Conservation (phyloP, 1,140 invertebrate species). For the Pollicipes pollicipes region DNA sequence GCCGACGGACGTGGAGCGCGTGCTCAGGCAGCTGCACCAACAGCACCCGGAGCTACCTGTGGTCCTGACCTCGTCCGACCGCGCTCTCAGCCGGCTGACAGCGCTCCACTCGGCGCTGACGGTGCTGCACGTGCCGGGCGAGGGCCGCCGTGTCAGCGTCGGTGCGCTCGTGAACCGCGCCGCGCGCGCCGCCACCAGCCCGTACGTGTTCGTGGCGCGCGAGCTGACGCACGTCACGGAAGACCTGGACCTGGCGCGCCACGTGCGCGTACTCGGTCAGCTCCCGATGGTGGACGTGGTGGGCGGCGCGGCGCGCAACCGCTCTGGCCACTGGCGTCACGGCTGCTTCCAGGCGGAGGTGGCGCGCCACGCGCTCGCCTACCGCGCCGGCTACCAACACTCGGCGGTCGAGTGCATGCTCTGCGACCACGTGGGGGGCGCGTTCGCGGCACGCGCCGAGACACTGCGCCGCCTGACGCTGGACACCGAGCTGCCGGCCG, state of each 20-base stretch:
- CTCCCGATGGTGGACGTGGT: slow-evolving; percentile 16
- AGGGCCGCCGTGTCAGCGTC: slow-evolving; percentile 13
- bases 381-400: slow-evolving; percentile 22
- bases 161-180: slow-evolving; percentile 18
- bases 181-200: slow-evolving; percentile 18
- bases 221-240: slow-evolving; percentile 19
- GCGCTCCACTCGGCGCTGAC: slow-evolving; percentile 19
- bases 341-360: slow-evolving; percentile 22
- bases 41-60: too few relatives aligned
- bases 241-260: slow-evolving; percentile 21
- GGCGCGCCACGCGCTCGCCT: slow-evolving; percentile 21
- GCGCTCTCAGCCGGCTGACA: slow-evolving; percentile 10
- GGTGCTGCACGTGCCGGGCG: too few relatives aligned
- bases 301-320: slow-evolving; percentile 20
- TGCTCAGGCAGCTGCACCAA: background rate
- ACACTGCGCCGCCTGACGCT: slow-evolving; percentile 16
- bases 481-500: slow-evolving; percentile 13
- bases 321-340: slow-evolving; percentile 22
- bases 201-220: slow-evolving; percentile 22
- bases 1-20: background rate
- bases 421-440: slow-evolving; percentile 23
- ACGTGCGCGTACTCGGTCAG: slow-evolving; percentile 20
- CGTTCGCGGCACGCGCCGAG: slow-evolving; percentile 20
- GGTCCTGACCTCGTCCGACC: background rate
- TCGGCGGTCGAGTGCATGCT: slow-evolving; percentile 24